phyloP scores from a whole-genome alignment of 2,888 invertebrate genomes.

The Griposia aprilina region DNA sequence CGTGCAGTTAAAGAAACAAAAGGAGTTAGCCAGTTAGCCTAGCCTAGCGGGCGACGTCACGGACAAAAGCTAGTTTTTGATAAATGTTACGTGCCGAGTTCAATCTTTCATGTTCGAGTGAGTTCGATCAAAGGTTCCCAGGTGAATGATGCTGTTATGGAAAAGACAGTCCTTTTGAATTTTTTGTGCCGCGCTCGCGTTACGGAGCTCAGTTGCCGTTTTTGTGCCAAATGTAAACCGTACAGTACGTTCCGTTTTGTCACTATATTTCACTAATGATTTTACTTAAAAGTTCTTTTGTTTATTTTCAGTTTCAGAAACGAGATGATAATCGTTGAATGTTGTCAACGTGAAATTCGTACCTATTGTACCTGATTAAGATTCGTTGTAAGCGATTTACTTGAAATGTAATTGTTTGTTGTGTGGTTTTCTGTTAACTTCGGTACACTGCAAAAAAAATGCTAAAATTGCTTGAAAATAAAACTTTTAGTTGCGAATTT shows the following conservation, averaged over 20 bases:
- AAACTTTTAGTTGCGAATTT: background rate
- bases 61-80: slow-evolving; percentile 58
- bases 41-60: slow-evolving; percentile 34
- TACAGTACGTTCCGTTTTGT: slow-evolving; percentile 23
- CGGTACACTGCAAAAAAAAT: background rate
- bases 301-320: background rate
- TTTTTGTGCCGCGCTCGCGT: slow-evolving; percentile 69
- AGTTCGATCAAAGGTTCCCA: slow-evolving; percentile 68
- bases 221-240: slow-evolving; percentile 45
- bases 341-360: too few relatives aligned
- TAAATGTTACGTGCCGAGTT: slow-evolving; percentile 66
- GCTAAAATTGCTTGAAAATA: background rate
- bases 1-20: slow-evolving; percentile 38
- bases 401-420: background rate
- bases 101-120: slow-evolving; percentile 74
- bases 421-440: background rate
- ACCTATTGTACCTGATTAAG: background rate
- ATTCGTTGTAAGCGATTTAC: background rate
- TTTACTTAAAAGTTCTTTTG: slow-evolving; percentile 3
- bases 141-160: slow-evolving; percentile 68
- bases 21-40: slow-evolving; percentile 26
- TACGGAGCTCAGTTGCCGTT: slow-evolving; percentile 58
- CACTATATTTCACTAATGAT: slow-evolving; percentile 8
- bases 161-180: slow-evolving; percentile 74
- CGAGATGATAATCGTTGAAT: background rate